Evolutionary conservation across 2,797 vertebrate genomes (phyloP), one percentile per base, ranked within the genome.

Genomic region (Ispidina picta): DNA sequence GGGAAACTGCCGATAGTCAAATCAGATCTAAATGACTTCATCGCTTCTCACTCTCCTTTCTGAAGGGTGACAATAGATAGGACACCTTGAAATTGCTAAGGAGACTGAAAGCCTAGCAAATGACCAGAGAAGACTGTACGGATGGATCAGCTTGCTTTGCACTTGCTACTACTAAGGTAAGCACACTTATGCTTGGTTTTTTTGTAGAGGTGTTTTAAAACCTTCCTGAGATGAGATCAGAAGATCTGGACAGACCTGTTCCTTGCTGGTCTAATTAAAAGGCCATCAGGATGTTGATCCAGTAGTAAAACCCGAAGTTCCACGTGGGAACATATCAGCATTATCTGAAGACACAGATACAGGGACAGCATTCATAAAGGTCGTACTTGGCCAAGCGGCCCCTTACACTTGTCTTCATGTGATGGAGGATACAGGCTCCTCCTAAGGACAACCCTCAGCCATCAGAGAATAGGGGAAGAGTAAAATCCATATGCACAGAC

Each of bases 171-270:
- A 35, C 49, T 48, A 31, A 44, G 76, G 37, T 20, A 41, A 75
- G 44, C 1, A 2, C 59, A 29, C 25, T 20, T 15, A 29, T 2
- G 6, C 29, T 60, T 63, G 55, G 51, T 44, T 59, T 43, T 65
- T 22, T 39, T 72, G 54, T 54, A 52, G 37, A 70, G 48, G 39
- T 37, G 35, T 83, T 80, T n/a, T 29, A 85, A 87, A 92, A 51
- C 39, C 52, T 58, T 90, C 83, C 69, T 62, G 29, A 89, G 29
- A 89, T 55, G 76, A 92, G 70, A 96, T 89, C 29, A 90, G 86
- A 93, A 93, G 83, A 90, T 93, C 93, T 87, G 51, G 93, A 77
- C 74, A 77, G 58, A 93, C 90, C 72, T 85, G 89, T 91, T 92
- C 46, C 58, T 66, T 64, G 56, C 7, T 85, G 68, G 33, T 58